A percentile compares a stretch with the other conserved stretches of the same genome.
Evolutionary conservation across 2,797 vertebrate species (phyloP).

Genomic region (Rhabdomys pumilio): DNA sequence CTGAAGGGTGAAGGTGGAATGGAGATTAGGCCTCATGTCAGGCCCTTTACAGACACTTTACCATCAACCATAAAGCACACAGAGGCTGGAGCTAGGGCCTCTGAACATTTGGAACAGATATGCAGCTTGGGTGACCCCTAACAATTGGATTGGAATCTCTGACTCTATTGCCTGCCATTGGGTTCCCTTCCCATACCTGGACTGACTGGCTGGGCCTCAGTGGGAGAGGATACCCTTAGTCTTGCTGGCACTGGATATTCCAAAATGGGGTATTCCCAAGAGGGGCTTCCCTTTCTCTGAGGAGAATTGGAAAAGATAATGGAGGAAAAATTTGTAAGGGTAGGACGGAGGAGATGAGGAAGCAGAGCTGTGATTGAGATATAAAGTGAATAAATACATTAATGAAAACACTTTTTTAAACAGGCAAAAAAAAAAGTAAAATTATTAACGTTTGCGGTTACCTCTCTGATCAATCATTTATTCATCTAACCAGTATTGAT

Average conservation of each 20-base stretch:
- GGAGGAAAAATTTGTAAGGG: background rate
- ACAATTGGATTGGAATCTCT: background rate
- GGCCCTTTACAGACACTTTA: background rate
- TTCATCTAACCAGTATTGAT: background rate
- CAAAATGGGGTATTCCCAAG: background rate
- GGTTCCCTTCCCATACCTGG: background rate
- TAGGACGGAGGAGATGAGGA: background rate
- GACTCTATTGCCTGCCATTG: background rate
- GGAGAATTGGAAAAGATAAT: background rate
- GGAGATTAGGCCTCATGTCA: no score
- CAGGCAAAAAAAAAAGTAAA: constrained; percentile 49
- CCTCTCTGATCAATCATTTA: background rate
- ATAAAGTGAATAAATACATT: background rate
- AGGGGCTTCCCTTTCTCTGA: background rate
- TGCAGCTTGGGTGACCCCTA: background rate
- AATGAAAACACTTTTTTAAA: background rate
- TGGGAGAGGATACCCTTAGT: background rate
- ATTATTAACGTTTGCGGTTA: constrained; percentile 28
- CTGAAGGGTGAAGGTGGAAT: no score
- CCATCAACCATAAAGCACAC: background rate
- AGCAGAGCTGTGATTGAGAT: background rate
- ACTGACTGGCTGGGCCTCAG: background rate
- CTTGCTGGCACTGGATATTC: background rate
- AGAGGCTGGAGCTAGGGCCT: background rate
- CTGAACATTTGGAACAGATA: background rate